Percentiles rank a stretch among this genome's conserved stretches.
Evolutionary conservation across 1,140 invertebrate species (phyloP).

Genomic region (Anastrepha ludens): DNA sequence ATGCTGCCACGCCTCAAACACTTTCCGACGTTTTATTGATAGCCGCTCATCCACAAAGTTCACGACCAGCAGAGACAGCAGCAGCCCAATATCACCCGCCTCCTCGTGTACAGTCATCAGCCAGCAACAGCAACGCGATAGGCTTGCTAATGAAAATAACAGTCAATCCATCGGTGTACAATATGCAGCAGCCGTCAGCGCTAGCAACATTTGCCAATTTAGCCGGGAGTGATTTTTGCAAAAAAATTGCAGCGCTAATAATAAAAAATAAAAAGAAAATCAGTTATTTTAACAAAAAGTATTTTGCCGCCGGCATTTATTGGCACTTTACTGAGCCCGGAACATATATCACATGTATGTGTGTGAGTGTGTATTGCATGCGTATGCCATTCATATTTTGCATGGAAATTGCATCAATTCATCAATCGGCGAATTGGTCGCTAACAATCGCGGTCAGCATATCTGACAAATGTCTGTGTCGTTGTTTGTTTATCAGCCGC

Average conservation of each 20-base stretch:
- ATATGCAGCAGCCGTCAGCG: not conserved
- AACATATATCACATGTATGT: not conserved
- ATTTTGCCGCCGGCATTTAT: conserved; percentile 32
- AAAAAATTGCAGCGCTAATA: not conserved
- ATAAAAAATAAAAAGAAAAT: not conserved
- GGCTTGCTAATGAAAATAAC: conserved; percentile 20
- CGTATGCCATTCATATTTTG: conserved; percentile 9
- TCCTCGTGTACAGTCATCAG: not conserved
- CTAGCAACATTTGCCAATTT: conserved; percentile 3
- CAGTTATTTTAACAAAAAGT: conserved; percentile 27
- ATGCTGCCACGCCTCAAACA: conserved; percentile 25
- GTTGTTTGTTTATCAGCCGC: conserved; percentile 13
- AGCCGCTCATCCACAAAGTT: conserved; percentile 32
- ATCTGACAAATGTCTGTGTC: conserved; percentile 36
- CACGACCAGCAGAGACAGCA: conserved; percentile 37
- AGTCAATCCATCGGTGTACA: not conserved
- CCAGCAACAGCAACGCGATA: not conserved
- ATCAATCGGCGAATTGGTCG: conserved; percentile 47
- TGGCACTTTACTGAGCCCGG: not conserved
- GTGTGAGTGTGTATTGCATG: not conserved
- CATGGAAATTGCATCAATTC: conserved; percentile 46
- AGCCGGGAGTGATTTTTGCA: not conserved
- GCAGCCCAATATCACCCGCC: not conserved
- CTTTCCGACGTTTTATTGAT: conserved; percentile 29
- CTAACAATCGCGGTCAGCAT: conserved; percentile 22